Percentiles rank a stretch among this genome's conserved stretches.
Conservation (phyloP, 1,140 invertebrate genomes). For the Grapholita molesta region DNA sequence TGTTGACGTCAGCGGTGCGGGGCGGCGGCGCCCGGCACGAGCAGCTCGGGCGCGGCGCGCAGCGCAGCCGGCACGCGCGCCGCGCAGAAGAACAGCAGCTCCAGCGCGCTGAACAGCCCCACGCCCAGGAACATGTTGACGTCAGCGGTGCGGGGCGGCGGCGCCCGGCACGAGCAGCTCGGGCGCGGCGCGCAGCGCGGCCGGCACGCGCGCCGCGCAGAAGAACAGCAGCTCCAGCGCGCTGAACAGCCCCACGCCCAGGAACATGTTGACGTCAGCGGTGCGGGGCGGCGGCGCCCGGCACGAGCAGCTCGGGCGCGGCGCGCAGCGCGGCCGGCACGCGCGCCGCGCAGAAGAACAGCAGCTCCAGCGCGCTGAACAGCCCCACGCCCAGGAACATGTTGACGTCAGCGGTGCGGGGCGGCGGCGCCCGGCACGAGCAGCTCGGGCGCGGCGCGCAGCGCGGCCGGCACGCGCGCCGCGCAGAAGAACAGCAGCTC, state of each 20-base stretch:
- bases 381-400: slow-evolving; percentile 70
- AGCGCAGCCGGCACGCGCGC: no score
- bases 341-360: slow-evolving; percentile 37
- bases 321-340: background rate
- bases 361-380: slow-evolving; percentile 58
- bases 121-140: slow-evolving; percentile 56
- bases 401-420: no score
- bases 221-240: no score
- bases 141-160: no score
- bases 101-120: no score
- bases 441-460: background rate
- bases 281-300: background rate
- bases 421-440: background rate
- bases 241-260: no score
- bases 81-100: no score
- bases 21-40: no score
- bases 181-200: no score
- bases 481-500: slow-evolving; percentile 50
- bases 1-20: slow-evolving; percentile 38
- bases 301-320: background rate
- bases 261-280: slow-evolving; percentile 73
- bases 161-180: no score
- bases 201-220: no score
- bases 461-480: background rate
- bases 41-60: no score